A percentile compares a stretch with the other conserved stretches of the same genome.
phyloP scores from a whole-genome alignment of 2,113 vertebrate species.

The Oncorhynchus gorbuscha region DNA sequence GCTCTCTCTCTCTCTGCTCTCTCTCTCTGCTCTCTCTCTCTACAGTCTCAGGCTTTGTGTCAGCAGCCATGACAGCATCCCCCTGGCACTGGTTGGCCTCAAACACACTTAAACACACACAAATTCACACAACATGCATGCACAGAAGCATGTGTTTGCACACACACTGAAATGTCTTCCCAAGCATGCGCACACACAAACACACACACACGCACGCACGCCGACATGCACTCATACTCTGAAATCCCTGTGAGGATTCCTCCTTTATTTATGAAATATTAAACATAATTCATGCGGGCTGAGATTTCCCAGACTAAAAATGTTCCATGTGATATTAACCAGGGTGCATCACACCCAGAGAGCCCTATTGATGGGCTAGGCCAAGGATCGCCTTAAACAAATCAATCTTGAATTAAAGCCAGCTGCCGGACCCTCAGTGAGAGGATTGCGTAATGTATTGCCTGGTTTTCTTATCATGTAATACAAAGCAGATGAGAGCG shows the following conservation, averaged over 20 bases:
- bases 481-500: slow-evolving; percentile 42
- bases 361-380: slow-evolving; percentile 24
- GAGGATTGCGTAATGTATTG: slow-evolving; percentile 47
- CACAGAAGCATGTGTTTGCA: no score
- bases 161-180: no score
- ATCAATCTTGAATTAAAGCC: slow-evolving; percentile 47
- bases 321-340: background rate
- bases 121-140: no score
- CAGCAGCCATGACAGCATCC: no score
- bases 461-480: slow-evolving; percentile 41
- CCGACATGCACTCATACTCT: background rate
- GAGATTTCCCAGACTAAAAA: background rate
- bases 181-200: background rate
- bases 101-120: no score
- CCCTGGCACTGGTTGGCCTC: no score
- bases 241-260: no score
- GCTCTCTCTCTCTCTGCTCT: no score
- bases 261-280: background rate
- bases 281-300: slow-evolving; percentile 9
- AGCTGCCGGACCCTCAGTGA: slow-evolving; percentile 28
- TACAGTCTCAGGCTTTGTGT: no score
- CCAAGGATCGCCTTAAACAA: slow-evolving; percentile 34
- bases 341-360: slow-evolving; percentile 3
- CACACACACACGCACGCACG: slow-evolving; percentile 8
- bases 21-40: no score